Conservation (phyloP, 2,797 vertebrate species). For the Cheirogaleus major region DNA sequence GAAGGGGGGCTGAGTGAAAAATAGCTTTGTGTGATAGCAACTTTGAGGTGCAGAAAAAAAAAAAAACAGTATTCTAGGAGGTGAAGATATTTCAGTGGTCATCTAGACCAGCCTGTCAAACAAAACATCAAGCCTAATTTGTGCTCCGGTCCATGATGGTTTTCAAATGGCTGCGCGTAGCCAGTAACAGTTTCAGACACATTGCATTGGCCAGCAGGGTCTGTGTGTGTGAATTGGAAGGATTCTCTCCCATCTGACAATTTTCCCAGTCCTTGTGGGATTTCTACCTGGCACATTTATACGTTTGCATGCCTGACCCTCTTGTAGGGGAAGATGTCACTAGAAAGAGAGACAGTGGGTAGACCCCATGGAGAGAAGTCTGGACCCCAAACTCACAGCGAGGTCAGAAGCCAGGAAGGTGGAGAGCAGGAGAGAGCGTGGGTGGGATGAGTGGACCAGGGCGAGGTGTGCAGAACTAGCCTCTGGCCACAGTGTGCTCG, state of each 20-base stretch:
- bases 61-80: background rate
- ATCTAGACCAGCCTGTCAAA: background rate
- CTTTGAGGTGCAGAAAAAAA: background rate
- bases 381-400: background rate
- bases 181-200: background rate
- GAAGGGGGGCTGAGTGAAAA: background rate
- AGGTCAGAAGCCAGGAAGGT: background rate
- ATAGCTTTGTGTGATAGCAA: accelerated
- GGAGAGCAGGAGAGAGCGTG: accelerated
- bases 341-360: background rate
- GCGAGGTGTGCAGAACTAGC: accelerated
- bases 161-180: background rate
- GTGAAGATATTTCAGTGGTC: background rate
- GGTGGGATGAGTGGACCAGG: accelerated
- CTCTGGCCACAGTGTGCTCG: accelerated
- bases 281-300: background rate
- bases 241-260: background rate
- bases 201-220: background rate
- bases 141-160: background rate
- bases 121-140: background rate
- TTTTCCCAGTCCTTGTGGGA: background rate
- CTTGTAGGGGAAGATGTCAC: background rate
- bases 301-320: background rate
- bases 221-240: background rate
- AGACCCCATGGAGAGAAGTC: background rate